Evolutionary conservation across 1,140 invertebrate genomes (phyloP), one percentile per base, ranked within the genome.

Genomic region (Argopecten irradians): DNA sequence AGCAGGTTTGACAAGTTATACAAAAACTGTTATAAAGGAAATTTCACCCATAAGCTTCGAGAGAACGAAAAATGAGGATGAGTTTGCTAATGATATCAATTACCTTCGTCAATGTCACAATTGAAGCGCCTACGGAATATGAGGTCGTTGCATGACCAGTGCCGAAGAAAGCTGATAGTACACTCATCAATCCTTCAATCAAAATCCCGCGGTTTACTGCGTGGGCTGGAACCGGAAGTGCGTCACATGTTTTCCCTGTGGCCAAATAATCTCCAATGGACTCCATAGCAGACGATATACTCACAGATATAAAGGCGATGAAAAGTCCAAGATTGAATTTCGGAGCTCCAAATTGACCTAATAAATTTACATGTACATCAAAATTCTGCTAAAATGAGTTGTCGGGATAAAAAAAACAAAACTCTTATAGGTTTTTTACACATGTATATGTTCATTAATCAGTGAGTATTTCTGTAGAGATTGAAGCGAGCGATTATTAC

Each of bases 141-240:
- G 97, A 98, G 90, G 98, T 98, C 5, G 98, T 98, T 9, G 97
- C 98, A 91, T 98, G 98, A 14, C 97, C 92, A 96, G 94, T 97
- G 14, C 97, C 97, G 97, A 97, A 97, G 1, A 98, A 95, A 0
- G 97, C 98, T 0, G 98, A 97, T 13, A 98, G 93, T 9, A 98
- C 95, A 0, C 97, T 98, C 2, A 98, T 98, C 13, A 98, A 90
- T 0, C 98, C 98, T 95, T 98, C 98, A 0, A 97, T 97, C 8
- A 97, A 97, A 41, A 98, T 97, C 0, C 98, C 98, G 14, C 98
- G 96, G 90, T 95, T 96, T 32, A 96, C 93, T 14, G 96, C 96
- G 90, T 96, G 95, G n/a, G 91, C 90, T 7, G 96, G 95, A 0
- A 95, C 95, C 14, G 92, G 90, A 14, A 93, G 91, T 36, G 94